Percentiles rank a stretch among this genome's conserved stretches.
phyloP scores from a whole-genome alignment of 1,140 invertebrate species.

The Drosophila navojoa region DNA sequence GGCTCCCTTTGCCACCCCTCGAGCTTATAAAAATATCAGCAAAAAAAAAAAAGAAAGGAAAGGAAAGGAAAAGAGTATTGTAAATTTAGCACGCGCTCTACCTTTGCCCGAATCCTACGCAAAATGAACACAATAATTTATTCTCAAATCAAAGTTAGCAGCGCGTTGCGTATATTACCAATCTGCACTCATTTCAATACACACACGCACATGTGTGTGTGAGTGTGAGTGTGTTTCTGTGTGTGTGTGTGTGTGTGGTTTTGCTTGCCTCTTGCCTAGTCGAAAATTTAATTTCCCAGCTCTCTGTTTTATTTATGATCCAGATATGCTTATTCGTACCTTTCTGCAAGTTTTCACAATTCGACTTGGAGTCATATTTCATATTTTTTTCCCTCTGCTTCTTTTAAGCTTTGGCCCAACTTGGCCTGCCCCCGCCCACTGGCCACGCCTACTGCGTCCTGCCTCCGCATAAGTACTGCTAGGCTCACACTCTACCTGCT shows the following conservation, averaged over 20 bases:
- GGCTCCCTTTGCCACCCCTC: slow-evolving; percentile 15
- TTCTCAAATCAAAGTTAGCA: slow-evolving; percentile 81
- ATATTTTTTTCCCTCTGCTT: slow-evolving; percentile 51
- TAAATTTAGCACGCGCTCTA: slow-evolving; percentile 41
- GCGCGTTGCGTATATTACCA: slow-evolving; percentile 77
- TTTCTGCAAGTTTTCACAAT: slow-evolving; percentile 82
- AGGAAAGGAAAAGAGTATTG: slow-evolving; percentile 25
- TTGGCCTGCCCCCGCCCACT: slow-evolving; percentile 30
- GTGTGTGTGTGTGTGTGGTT: slow-evolving; percentile 3
- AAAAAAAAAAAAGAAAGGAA: too few species aligned
- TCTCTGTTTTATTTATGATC: slow-evolving; percentile 80
- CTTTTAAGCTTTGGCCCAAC: slow-evolving; percentile 53
- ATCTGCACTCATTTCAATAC: slow-evolving; percentile 64
- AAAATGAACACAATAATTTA: slow-evolving; percentile 76
- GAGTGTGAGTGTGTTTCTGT: not conserved
- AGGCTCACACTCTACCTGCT: slow-evolving; percentile 49
- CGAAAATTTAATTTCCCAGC: slow-evolving; percentile 80
- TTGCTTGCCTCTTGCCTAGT: slow-evolving; percentile 52
- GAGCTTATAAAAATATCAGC: not conserved
- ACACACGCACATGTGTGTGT: not conserved
- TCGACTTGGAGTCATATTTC: slow-evolving; percentile 81
- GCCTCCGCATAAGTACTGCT: slow-evolving; percentile 45
- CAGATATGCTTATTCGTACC: slow-evolving; percentile 79
- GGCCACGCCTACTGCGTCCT: not conserved
- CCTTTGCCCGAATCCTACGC: slow-evolving; percentile 45